A percentile compares a stretch with the other conserved stretches of the same genome.
These are phyloP conservation scores for Echeneis naucrates DNA, from an alignment of 2,797 vertebrate species.

Conservation along the genomic window DNA sequence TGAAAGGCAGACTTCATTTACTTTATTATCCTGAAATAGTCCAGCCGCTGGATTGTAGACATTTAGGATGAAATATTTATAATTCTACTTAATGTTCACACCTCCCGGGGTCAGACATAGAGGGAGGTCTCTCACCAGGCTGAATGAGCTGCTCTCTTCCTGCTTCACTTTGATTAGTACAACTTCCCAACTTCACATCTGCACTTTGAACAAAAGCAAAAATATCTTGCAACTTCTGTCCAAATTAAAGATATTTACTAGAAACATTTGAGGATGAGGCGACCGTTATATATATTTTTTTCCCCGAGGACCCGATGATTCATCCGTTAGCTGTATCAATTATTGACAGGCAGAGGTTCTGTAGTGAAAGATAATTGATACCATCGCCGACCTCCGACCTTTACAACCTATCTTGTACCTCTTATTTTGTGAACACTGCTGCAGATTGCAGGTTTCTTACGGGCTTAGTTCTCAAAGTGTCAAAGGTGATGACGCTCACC, in stretches of 20 bases:
- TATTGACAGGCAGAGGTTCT: no score
- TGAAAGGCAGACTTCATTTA: not conserved
- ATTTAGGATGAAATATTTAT: conserved; percentile 11
- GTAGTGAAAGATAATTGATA: no score
- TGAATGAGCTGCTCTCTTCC: not conserved
- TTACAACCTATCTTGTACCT: not conserved
- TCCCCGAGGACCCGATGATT: no score
- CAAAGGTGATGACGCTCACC: no score
- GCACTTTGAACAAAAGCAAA: not conserved
- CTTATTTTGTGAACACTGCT: not conserved
- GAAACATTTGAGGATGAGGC: not conserved
- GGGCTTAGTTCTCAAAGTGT: no score
- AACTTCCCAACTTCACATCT: not conserved
- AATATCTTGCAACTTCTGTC: no score
- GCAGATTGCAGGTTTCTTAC: no score
- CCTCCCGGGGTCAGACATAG: not conserved
- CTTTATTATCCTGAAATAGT: not conserved
- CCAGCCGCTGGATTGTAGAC: not conserved
- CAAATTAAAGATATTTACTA: not conserved
- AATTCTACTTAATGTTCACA: not conserved
- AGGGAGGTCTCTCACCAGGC: not conserved
- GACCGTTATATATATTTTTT: no score
- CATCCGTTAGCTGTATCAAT: no score
- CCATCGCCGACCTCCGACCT: not conserved
- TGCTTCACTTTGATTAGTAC: not conserved